Evolutionary conservation across 2,888 invertebrate genomes (phyloP).

Genomic region (Epinotia demarniana): DNA sequence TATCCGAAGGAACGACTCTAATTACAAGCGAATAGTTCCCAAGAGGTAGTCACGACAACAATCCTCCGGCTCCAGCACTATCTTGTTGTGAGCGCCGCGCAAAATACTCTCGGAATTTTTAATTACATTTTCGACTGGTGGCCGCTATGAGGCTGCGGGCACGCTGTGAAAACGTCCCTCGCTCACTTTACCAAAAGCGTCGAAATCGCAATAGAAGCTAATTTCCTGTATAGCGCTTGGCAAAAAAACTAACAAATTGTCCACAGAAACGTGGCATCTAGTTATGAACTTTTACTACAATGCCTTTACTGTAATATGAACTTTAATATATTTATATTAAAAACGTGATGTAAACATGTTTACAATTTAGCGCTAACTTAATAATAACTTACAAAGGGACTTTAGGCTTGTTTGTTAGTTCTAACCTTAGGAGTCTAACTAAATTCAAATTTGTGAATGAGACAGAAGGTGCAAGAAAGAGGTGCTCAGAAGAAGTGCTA

Average conservation of each 20-base stretch:
- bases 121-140: constrained; percentile 84
- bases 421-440: constrained; percentile 27
- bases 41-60: constrained; percentile 80
- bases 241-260: constrained; percentile 70
- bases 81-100: constrained; percentile 80
- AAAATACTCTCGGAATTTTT: constrained; percentile 85
- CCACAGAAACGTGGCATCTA: constrained; percentile 75
- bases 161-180: constrained; percentile 71
- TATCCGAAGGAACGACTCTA: constrained; percentile 76
- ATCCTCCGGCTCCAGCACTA: constrained; percentile 79
- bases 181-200: constrained; percentile 82
- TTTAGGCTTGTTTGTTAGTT: background rate
- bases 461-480: constrained; percentile 56
- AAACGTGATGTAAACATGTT: constrained; percentile 3
- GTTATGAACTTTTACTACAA: constrained; percentile 56
- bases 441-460: constrained; percentile 42
- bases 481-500: constrained; percentile 68
- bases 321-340: constrained; percentile 26
- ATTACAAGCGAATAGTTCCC: constrained; percentile 81
- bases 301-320: constrained; percentile 60
- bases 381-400: background rate
- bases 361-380: background rate
- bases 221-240: constrained; percentile 83
- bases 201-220: constrained; percentile 84
- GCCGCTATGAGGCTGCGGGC: constrained; percentile 71